Evolutionary conservation across 2,113 vertebrate genomes (phyloP), one percentile per base, ranked within the genome.

Genomic region (Grus americana): DNA sequence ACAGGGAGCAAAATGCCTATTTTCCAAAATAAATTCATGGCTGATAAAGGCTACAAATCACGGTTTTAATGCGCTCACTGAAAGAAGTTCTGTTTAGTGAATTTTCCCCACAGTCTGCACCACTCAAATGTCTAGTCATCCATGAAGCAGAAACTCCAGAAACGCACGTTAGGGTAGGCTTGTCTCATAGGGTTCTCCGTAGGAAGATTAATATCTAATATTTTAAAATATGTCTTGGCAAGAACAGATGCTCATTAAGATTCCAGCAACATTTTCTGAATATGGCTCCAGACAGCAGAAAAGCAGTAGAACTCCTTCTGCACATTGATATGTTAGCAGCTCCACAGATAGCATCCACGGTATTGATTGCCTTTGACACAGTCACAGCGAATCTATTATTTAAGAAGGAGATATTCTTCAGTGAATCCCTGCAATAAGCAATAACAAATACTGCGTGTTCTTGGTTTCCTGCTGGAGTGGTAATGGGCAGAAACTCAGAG

Each of bases 401-500:
- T 75, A 68, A 82, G 57, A 86, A 92, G 54, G n/a, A 81, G 52
- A 63, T 92, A 85, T 61, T 88, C 65, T 84, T 93, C 80, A 94
- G 49, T 66, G 73, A 75, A 96, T 86, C 80, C 16, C 42, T 85
- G 70, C 46, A 92, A 94, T 81, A 84, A 92, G 76, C 61, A 92
- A 52, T 92, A 97, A 93, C 80, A 92, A 97, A 94, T 93, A 92
- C 44, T 96, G 54, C 4, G 5, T 94, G 91, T 71, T 90, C 86
- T 94, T 78, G 57, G 91, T 96, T 97, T 97, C 91, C 86, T 95
- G 79, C 68, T 91, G 80, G 73, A 95, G 83, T 89, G 91, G 92
- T 94, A 93, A 92, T 58, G 66, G 94, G 89, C 89, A 95, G 86
- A 86, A 95, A 70, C 73, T 95, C 91, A 79, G 88, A 81, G 38